phyloP scores from a whole-genome alignment of 2,113 vertebrate species.

The Jacana jacana region DNA sequence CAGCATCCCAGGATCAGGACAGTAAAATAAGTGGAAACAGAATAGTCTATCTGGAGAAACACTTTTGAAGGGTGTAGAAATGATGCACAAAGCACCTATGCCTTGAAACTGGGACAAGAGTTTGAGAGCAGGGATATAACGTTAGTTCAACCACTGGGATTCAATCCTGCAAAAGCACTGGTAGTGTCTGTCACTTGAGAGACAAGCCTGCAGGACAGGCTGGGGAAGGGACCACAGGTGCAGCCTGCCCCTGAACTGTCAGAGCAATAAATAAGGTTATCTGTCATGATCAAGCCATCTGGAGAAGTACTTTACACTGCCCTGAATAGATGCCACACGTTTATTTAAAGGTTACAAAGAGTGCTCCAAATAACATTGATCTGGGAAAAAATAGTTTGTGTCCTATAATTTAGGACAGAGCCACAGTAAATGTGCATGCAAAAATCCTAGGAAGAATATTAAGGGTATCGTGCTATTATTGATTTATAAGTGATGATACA shows the following conservation, averaged over 20 bases:
- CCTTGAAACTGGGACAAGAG: neutral
- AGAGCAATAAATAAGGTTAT: constrained; percentile 61
- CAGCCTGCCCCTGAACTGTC: constrained; percentile 30
- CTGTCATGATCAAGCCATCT: constrained; percentile 47
- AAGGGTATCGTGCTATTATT: neutral
- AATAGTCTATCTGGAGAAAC: neutral
- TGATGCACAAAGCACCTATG: neutral
- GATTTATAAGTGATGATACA: neutral
- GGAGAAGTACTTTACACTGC: neutral
- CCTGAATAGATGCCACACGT: neutral
- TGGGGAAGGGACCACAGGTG: constrained; percentile 31
- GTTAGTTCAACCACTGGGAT: neutral
- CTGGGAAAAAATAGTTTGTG: neutral
- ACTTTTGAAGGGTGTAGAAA: neutral
- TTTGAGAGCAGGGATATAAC: neutral
- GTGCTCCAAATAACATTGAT: neutral
- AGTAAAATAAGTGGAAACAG: neutral
- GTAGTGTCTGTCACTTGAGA: neutral
- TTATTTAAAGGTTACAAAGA: neutral
- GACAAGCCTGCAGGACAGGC: neutral
- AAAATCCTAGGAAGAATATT: neutral
- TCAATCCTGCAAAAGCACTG: neutral
- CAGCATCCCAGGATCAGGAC: neutral
- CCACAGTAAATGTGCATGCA: neutral
- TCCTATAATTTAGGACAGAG: neutral